Percentiles rank a stretch among this genome's conserved stretches.
Conservation (phyloP, 2,888 invertebrate species). For the Drosophila mayaguana region DNA sequence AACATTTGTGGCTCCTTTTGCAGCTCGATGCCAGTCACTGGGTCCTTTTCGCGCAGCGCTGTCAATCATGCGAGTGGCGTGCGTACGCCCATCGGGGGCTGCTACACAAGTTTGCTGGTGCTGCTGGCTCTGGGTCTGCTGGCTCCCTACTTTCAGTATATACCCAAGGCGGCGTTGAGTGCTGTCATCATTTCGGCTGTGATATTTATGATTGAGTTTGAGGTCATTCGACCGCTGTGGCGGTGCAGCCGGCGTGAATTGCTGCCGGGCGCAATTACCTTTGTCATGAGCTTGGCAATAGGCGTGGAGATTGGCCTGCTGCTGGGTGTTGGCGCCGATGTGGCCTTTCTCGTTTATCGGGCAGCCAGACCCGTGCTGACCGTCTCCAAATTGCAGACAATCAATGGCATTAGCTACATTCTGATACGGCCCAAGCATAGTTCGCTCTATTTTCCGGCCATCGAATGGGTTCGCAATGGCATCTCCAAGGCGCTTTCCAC, state of each 20-base stretch:
- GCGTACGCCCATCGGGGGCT: conserved; percentile 93
- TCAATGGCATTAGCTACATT: conserved; percentile 89
- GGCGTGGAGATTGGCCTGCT: conserved; percentile 95
- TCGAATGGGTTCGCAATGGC: conserved; percentile 92
- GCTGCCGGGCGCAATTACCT: conserved; percentile 93
- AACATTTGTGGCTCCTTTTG: conserved; percentile 95
- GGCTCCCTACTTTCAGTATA: conserved; percentile 95
- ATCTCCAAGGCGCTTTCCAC: conserved; percentile 91
- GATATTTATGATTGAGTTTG: conserved; percentile 97
- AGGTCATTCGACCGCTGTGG: conserved; percentile 94
- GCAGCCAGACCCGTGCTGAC: conserved; percentile 92
- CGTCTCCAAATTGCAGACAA: conserved; percentile 90
- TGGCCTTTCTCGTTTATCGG: conserved; percentile 91
- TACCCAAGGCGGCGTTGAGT: conserved; percentile 94
- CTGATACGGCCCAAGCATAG: conserved; percentile 92
- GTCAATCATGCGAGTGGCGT: conserved; percentile 98
- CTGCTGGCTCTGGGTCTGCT: conserved; percentile 93
- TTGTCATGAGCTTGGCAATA: conserved; percentile 91
- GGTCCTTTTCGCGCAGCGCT: conserved; percentile 95
- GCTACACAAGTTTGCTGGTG: conserved; percentile 93
- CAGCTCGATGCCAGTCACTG: conserved; percentile 95
- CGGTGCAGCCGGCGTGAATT: conserved; percentile 92
- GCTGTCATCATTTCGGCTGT: conserved; percentile 98
- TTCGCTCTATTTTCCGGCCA: conserved; percentile 91
- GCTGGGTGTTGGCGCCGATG: conserved; percentile 92